Evolutionary conservation across 2,797 vertebrate species (phyloP).

Genomic region (Megalops cyprinoides): DNA sequence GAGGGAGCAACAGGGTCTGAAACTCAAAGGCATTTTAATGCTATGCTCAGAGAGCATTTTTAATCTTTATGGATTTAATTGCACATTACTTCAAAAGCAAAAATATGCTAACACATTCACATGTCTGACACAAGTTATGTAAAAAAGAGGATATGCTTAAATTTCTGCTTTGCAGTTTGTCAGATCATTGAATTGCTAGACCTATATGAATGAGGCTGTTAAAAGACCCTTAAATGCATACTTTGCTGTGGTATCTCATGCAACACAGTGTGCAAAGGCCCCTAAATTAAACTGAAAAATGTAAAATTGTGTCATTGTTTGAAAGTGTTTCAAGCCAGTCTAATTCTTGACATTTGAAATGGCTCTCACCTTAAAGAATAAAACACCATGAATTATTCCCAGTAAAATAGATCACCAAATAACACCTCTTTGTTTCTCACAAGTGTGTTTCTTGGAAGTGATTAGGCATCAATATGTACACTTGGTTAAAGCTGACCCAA

Average conservation of each 20-base stretch:
- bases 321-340: background rate
- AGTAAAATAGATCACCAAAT: background rate
- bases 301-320: background rate
- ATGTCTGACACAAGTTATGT: background rate
- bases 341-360: constrained; percentile 8
- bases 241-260: background rate
- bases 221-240: background rate
- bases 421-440: background rate
- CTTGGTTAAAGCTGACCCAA: too few relatives aligned
- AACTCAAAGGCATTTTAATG: background rate
- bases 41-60: constrained; percentile 12
- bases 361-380: background rate
- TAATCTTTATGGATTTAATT: constrained; percentile 10
- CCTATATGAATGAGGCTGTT: background rate
- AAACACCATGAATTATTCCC: background rate
- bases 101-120: background rate
- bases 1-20: background rate
- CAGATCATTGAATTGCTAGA: background rate
- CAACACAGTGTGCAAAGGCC: background rate
- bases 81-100: background rate
- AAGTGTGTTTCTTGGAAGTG: too few relatives aligned
- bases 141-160: background rate
- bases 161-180: background rate
- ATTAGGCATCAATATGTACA: too few relatives aligned
- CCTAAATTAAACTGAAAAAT: too few relatives aligned